Evolutionary conservation across 2,797 vertebrate species (phyloP).

Genomic region (Manis javanica): DNA sequence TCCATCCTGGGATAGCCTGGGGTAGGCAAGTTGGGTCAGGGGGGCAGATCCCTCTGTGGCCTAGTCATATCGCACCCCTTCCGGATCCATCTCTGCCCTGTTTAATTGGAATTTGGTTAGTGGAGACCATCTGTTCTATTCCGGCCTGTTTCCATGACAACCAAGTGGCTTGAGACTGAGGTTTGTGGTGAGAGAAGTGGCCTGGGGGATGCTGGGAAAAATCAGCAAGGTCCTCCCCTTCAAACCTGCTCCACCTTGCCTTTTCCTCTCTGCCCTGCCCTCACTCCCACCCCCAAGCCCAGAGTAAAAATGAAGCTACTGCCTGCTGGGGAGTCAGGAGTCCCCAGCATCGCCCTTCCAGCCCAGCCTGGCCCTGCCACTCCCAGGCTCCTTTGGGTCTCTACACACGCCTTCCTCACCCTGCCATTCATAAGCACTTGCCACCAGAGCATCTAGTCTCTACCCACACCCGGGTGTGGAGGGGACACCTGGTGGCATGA

Average conservation of each 20-base stretch:
- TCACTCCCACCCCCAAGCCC: neutral
- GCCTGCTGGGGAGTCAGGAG: neutral
- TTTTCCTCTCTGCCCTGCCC: slow-evolving; percentile 16
- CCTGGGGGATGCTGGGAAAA: slow-evolving; percentile 84
- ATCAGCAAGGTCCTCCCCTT: slow-evolving; percentile 69
- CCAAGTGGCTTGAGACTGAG: slow-evolving; percentile 93
- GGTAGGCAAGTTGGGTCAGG: neutral
- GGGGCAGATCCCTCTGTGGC: neutral
- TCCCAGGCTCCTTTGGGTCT: neutral
- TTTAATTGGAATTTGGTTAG: slow-evolving; percentile 91
- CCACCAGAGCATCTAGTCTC: neutral
- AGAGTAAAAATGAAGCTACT: neutral
- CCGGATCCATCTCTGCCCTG: slow-evolving; percentile 86
- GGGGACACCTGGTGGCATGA: neutral
- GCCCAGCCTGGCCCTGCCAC: neutral
- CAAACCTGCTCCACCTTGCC: neutral
- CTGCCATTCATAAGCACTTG: slow-evolving; percentile 38
- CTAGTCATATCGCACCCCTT: slow-evolving; percentile 60
- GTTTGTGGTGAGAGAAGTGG: slow-evolving; percentile 89
- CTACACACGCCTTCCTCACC: neutral
- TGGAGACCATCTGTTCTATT: slow-evolving; percentile 95
- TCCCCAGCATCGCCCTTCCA: fast-evolving
- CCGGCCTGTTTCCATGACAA: slow-evolving; percentile 92
- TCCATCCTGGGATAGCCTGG: neutral
- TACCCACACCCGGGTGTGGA: neutral